Evolutionary conservation across 1,140 invertebrate species (phyloP), one percentile per base, ranked within the genome.

Genomic region (Trachymyrmex cornetzi): DNA sequence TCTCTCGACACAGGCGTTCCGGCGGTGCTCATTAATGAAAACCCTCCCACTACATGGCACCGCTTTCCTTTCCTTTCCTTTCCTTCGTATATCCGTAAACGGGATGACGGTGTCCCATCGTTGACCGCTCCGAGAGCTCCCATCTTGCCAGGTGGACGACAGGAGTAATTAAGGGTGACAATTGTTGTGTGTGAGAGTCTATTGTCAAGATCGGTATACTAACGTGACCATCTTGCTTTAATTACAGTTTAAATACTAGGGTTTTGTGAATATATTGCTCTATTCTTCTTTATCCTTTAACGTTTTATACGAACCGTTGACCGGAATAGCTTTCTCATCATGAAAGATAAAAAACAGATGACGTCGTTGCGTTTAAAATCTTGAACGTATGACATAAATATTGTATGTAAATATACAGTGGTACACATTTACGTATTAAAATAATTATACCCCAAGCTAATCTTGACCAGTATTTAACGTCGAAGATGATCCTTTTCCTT

Each of bases 1-100:
- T 87, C 81, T 69, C 38, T 50, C 55, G 24, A 71, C 19, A 12
- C 22, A 6, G 12, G 30, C 72, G 63, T 27, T 53, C 38, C 55
- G 77, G 6, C 50, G 61, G 84, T 80, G n/a, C 64, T 86, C 71
- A 86, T 86, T 86, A 86, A 86, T 44, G 38, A 86, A 50, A 67
- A 81, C 64, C 59, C 55, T 59, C 66, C 44, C 77, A 11, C 6
- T 27, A 19, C 9, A 12, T 14, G n/a, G 7, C 53, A 38, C 34
- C 22, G 44, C 6, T 79, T 77, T 59, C n/a, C 44, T 44, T 79
- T 61, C n/a, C 44, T 44, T 79, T 61, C 9, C 14, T 44, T 79
- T 38, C 7, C 55, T 3, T 50, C 66, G 38, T 44, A 44, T 50
- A 86, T 86, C 66, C 55, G 30, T 57, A 27, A 86, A 82, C 77